Evolutionary conservation across 2,797 vertebrate genomes (phyloP).

Genomic region (Nothura maculosa): DNA sequence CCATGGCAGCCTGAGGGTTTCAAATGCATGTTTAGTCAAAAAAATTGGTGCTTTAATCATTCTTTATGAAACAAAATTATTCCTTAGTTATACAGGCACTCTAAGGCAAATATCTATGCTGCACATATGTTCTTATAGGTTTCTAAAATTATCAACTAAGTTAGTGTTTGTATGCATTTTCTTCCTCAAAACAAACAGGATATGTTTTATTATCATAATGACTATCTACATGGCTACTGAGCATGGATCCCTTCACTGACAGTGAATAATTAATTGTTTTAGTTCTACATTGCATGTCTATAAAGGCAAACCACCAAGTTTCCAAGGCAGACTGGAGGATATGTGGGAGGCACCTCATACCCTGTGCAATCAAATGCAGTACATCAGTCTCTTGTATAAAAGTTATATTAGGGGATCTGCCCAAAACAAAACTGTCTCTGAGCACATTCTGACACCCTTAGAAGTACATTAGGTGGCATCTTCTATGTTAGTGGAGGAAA

Average conservation of each 20-base stretch:
- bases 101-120: conserved; percentile 40
- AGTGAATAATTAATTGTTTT: background rate
- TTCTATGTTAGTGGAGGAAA: background rate
- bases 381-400: background rate
- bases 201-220: background rate
- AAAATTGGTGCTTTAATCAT: conserved; percentile 76
- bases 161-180: background rate
- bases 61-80: conserved; percentile 75
- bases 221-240: background rate
- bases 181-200: background rate
- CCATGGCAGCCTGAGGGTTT: conserved; percentile 62
- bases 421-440: background rate
- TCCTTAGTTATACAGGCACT: conserved; percentile 72
- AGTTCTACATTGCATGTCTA: background rate
- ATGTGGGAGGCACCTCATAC: background rate
- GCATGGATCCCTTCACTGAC: background rate
- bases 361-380: background rate
- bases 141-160: conserved; percentile 12
- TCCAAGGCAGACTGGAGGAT: background rate
- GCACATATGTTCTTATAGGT: background rate
- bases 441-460: background rate
- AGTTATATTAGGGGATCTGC: background rate
- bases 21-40: conserved; percentile 69
- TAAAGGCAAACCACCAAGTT: background rate
- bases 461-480: background rate